Base-by-base conservation (phyloP, 1,140 invertebrate genomes). In the Macrocentrus cingulum region DNA sequence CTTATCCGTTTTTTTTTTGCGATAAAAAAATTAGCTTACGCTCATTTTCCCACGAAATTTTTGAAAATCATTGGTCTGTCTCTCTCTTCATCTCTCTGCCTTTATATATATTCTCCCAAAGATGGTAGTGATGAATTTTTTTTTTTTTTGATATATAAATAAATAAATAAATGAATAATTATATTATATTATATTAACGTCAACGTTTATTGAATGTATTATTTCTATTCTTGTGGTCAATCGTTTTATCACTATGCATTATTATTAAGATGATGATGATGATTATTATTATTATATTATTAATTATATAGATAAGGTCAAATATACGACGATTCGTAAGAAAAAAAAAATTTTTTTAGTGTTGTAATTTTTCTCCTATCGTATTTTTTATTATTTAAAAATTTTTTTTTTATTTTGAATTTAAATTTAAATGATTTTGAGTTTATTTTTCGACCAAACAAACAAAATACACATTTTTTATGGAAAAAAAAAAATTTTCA, bases 311-410 rank as follows among this genome's bases (percentile, higher is more conserved):
- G 58, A 60, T 67, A 69, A 72, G 63, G 59, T 67, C 67, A 72
- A 72, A 66, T 74, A 70, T 73, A 71, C 64, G 56, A 69, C 67
- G 66, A 63, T 70, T 72, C 67, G 63, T 70, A 74, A 71, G 34
- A 56, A 56, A n/a, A n/a, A n/a, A n/a, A n/a, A n/a, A n/a, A n/a
- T n/a, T n/a, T n/a, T n/a, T n/a, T n/a, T n/a, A n/a, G n/a, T n/a
- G n/a, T n/a, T n/a, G n/a, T n/a, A n/a, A n/a, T n/a, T n/a, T n/a
- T n/a, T n/a, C n/a, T n/a, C n/a, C n/a, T n/a, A n/a, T n/a, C n/a
- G n/a, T n/a, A n/a, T n/a, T n/a, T n/a, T n/a, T n/a, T n/a, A n/a
- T n/a, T n/a, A n/a, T n/a, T n/a, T n/a, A n/a, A n/a, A n/a, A n/a
- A n/a, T n/a, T n/a, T n/a, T n/a, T n/a, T n/a, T n/a, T n/a, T n/a